Evolutionary conservation across 2,113 vertebrate species (phyloP).

Genomic region (Gyps fulvus): DNA sequence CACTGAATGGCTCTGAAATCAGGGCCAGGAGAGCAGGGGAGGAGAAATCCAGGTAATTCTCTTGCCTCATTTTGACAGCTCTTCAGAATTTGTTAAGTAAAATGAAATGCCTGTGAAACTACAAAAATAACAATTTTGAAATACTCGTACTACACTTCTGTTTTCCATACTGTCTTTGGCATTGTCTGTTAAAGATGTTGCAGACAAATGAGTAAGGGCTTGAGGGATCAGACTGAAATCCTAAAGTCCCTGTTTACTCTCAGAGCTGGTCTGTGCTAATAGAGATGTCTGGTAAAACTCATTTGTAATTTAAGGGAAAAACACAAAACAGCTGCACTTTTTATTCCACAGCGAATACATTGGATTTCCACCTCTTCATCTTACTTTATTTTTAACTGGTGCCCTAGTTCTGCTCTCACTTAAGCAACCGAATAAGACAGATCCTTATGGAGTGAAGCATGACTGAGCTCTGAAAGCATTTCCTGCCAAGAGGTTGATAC

Average conservation of each 20-base stretch:
- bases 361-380: not conserved
- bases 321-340: not conserved
- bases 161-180: not conserved
- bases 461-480: not conserved
- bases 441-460: not conserved
- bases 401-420: not conserved
- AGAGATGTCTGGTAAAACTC: not conserved
- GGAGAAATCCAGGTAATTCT: not conserved
- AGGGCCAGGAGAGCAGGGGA: not conserved
- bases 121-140: not conserved
- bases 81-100: not conserved
- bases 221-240: not conserved
- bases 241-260: not conserved
- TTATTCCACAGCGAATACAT: not conserved
- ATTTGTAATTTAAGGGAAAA: not conserved
- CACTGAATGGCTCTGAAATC: not conserved
- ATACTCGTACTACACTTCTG: not conserved
- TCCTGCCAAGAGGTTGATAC: not conserved
- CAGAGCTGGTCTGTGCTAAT: not conserved
- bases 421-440: not conserved
- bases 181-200: not conserved
- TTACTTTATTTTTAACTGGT: not conserved
- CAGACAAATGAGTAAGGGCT: not conserved
- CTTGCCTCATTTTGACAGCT: slow-evolving; percentile 20
- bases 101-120: not conserved